Conservation (phyloP, 2,797 vertebrate genomes). For the Megalops cyprinoides region DNA sequence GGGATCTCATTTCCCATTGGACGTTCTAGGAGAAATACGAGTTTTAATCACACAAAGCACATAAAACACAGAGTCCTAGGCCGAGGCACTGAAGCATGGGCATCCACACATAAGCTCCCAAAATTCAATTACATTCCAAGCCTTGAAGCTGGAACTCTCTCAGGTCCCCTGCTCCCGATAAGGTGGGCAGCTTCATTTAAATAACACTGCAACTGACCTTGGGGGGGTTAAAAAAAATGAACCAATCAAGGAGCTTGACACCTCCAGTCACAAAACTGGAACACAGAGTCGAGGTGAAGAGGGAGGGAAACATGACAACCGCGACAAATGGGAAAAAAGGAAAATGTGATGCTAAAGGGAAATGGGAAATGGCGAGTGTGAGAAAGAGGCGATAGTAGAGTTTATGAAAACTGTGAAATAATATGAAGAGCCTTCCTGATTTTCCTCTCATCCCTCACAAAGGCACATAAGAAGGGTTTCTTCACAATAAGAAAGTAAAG, state of each 20-base stretch:
- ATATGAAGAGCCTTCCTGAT: too few species aligned
- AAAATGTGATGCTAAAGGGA: neutral
- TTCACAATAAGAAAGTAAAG: too few species aligned
- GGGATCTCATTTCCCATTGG: neutral
- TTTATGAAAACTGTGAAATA: neutral
- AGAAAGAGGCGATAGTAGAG: neutral
- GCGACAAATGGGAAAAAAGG: neutral
- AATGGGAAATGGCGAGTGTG: neutral
- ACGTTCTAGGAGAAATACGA: neutral
- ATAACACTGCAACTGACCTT: slow-evolving; percentile 36
- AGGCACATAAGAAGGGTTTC: too few species aligned
- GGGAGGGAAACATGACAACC: neutral
- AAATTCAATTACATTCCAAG: slow-evolving; percentile 9
- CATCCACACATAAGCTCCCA: neutral
- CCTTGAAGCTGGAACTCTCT: neutral
- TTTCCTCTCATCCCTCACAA: too few species aligned
- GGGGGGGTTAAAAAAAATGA: neutral
- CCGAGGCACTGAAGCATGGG: neutral
- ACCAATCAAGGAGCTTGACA: too few species aligned
- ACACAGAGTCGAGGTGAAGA: neutral
- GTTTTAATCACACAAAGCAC: neutral
- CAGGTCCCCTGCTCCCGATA: neutral
- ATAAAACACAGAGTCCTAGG: neutral
- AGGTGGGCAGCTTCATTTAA: slow-evolving; percentile 24
- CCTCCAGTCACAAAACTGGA: neutral